Evolutionary conservation across 2,797 vertebrate genomes (phyloP), one percentile per base, ranked within the genome.

Genomic region (Smutsia temminckii): DNA sequence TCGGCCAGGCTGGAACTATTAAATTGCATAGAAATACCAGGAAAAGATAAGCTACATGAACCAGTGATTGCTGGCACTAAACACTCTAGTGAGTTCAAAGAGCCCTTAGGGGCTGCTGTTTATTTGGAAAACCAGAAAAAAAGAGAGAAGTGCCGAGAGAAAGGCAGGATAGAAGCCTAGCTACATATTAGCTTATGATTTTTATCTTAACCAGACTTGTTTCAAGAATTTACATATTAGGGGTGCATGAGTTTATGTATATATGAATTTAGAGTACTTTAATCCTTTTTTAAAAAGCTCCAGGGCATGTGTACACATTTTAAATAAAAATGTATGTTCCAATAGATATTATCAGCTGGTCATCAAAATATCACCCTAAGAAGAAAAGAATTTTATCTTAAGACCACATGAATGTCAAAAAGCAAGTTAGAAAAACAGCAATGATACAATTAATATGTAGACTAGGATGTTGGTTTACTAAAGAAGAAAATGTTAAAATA

Each of bases 21-120:
- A 95, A 95, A 95, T 97, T 95, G 61, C 95, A 72, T 83, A 95
- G 91, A 97, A 97, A 97, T 96, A 96, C 91, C 93, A 96, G 80
- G 94, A 95, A 91, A 95, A 97, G 97, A 97, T 97, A 98, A 97
- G 96, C 96, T 93, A 85, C 95, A 83, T 21, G 96, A 97, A 89
- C 91, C 89, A 96, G 80, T 92, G 95, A 95, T 95, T 94, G 96
- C 94, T 91, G 94, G 87, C 11, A 42, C 95, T 97, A 95, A 97
- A 95, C 95, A 96, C 95, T 96, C 79, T 40, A 81, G 91, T 93
- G 80, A 97, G 93, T 95, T 97, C 97, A 97, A 95, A 96, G 95
- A 95, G 84, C 94, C 95, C 95, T 95, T n/a, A 89, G 95, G 97
- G 94, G 59, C 86, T 95, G 80, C 53, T 95, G 91, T 93, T 97